Evolutionary conservation across 2,888 invertebrate species (phyloP).

Genomic region (Gymnosoma rotundatum): DNA sequence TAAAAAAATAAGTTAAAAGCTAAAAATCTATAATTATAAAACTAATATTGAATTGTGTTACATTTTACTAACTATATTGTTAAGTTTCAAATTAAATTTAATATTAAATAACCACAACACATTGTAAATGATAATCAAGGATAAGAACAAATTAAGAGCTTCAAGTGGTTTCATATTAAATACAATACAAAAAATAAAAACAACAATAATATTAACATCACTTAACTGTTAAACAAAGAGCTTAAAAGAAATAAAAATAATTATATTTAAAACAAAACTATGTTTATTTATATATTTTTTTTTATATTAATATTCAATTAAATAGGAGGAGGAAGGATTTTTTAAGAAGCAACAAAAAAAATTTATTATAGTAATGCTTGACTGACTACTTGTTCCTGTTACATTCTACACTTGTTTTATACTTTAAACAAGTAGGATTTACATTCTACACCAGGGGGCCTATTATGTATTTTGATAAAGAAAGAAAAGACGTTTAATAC

Average conservation of each 20-base stretch:
- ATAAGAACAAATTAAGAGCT: slow-evolving; percentile 39
- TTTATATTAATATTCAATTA: too few relatives aligned
- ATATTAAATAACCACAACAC: slow-evolving; percentile 52
- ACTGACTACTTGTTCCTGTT: too few relatives aligned
- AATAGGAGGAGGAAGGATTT: too few relatives aligned
- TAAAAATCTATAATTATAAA: slow-evolving; percentile 53
- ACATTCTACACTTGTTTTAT: too few relatives aligned
- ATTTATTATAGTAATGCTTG: too few relatives aligned
- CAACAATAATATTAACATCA: slow-evolving; percentile 60
- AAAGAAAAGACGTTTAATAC: too few relatives aligned
- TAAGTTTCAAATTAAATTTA: slow-evolving; percentile 55
- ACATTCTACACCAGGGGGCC: too few relatives aligned
- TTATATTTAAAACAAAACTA: slow-evolving; percentile 64
- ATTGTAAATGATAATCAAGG: slow-evolving; percentile 40
- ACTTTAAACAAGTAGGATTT: too few relatives aligned
- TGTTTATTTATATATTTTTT: neutral
- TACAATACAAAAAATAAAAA: slow-evolving; percentile 28
- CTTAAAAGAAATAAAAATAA: slow-evolving; percentile 63
- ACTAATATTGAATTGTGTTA: slow-evolving; percentile 66
- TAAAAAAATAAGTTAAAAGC: slow-evolving; percentile 74
- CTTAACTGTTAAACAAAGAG: slow-evolving; percentile 61
- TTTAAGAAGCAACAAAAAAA: too few relatives aligned
- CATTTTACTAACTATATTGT: slow-evolving; percentile 66
- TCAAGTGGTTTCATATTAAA: slow-evolving; percentile 63
- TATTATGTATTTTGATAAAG: too few relatives aligned